Percentiles rank a stretch among this genome's conserved stretches.
Evolutionary conservation across 2,113 vertebrate genomes (phyloP).

Genomic region (Toxostoma redivivum): DNA sequence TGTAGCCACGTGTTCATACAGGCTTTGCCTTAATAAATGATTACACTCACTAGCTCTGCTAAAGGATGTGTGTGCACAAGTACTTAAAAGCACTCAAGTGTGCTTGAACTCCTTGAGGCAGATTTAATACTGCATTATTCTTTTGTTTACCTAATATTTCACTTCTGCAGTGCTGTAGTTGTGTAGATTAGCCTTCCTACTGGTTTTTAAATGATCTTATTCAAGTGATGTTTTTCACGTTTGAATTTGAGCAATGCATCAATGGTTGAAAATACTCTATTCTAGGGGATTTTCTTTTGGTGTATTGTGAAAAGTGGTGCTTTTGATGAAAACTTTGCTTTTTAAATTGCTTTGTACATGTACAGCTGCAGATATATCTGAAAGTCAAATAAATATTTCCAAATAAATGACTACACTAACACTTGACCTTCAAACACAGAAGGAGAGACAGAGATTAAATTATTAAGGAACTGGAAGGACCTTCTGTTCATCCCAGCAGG

Average conservation of each 20-base stretch:
- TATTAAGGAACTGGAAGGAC: constrained; percentile 23
- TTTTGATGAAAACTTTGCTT: not conserved
- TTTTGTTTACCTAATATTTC: not conserved
- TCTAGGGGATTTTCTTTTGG: not conserved
- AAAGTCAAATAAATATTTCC: not conserved
- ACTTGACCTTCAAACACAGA: constrained; percentile 31
- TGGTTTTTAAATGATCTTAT: not conserved
- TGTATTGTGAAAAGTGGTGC: not conserved
- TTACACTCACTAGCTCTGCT: not conserved
- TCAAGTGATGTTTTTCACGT: not conserved
- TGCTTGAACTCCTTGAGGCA: not conserved
- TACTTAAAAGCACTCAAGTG: not conserved
- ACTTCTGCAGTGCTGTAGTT: not conserved
- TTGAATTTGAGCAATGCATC: not conserved
- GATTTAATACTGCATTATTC: not conserved
- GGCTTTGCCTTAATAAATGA: not conserved
- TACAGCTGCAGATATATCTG: not conserved
- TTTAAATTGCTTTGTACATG: not conserved
- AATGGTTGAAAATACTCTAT: accelerated
- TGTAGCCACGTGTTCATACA: not conserved
- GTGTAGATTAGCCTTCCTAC: not conserved
- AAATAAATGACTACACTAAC: constrained; percentile 19
- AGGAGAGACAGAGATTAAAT: constrained; percentile 34
- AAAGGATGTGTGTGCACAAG: not conserved
- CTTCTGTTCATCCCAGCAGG: constrained; percentile 59